phyloP scores from a whole-genome alignment of 2,113 vertebrate genomes.

The sheep (Ovis aries) region ARS-UI_Ramb_v3.0 NC_056059.1:114404001-114404500 shows the following conservation, averaged over 20 bases:
- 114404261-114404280: background rate
- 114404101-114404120: background rate
- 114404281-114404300: background rate
- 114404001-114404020: accelerated
- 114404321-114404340: accelerated
- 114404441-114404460: accelerated
- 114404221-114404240: background rate
- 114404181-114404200: background rate
- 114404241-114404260: background rate
- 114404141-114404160: background rate
- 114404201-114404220: background rate
- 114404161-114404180: too few relatives aligned
- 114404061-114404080: background rate
- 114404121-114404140: background rate
- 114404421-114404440: too few relatives aligned
- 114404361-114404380: too few relatives aligned
- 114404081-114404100: background rate
- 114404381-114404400: background rate
- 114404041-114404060: too few relatives aligned
- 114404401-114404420: background rate
- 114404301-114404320: background rate
- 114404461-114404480: background rate
- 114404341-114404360: background rate
- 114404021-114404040: accelerated
- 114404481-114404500: background rate